A percentile compares a stretch with the other conserved stretches of the same genome.
Conservation (phyloP, 1,140 invertebrate species). For the Drosophila nannoptera region DNA sequence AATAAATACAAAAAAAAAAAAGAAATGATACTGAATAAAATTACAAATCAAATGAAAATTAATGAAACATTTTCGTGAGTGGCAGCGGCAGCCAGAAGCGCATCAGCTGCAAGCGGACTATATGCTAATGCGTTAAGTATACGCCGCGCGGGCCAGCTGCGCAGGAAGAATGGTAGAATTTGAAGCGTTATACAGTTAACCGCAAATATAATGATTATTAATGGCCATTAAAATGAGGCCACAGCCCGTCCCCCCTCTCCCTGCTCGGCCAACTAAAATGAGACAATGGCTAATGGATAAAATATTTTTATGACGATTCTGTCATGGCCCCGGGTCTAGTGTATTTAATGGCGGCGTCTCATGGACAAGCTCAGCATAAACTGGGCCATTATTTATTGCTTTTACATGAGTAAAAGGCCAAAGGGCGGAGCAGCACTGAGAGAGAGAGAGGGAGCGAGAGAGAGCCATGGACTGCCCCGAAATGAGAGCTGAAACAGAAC, state of each 20-base stretch:
- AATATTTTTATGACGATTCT: slow-evolving; percentile 66
- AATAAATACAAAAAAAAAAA: slow-evolving; percentile 7
- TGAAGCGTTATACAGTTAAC: slow-evolving; percentile 41
- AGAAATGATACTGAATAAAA: not conserved
- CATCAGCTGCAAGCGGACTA: slow-evolving; percentile 1
- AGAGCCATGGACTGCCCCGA: slow-evolving; percentile 10
- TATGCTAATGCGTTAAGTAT: slow-evolving; percentile 31
- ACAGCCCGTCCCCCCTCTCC: too few species aligned
- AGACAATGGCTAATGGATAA: slow-evolving; percentile 66
- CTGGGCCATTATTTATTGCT: slow-evolving; percentile 71
- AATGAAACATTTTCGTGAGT: not conserved
- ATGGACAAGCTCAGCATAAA: slow-evolving; percentile 36
- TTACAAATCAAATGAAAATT: not conserved
- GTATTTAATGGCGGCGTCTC: slow-evolving; percentile 25
- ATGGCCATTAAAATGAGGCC: slow-evolving; percentile 66
- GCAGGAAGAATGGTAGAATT: slow-evolving; percentile 7
- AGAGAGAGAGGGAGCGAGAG: slow-evolving; percentile 12
- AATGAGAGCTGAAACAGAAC: slow-evolving; percentile 18
- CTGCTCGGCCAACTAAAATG: slow-evolving; percentile 50
- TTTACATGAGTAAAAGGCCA: slow-evolving; percentile 65
- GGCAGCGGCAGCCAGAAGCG: not conserved
- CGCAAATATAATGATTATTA: slow-evolving; percentile 72
- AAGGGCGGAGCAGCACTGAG: slow-evolving; percentile 26
- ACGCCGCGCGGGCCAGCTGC: slow-evolving; percentile 24
- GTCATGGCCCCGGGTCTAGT: slow-evolving; percentile 4